Percentiles rank a stretch among this genome's conserved stretches.
Evolutionary conservation across 2,888 invertebrate species (phyloP).

Genomic region (Eristalis pertinax): DNA sequence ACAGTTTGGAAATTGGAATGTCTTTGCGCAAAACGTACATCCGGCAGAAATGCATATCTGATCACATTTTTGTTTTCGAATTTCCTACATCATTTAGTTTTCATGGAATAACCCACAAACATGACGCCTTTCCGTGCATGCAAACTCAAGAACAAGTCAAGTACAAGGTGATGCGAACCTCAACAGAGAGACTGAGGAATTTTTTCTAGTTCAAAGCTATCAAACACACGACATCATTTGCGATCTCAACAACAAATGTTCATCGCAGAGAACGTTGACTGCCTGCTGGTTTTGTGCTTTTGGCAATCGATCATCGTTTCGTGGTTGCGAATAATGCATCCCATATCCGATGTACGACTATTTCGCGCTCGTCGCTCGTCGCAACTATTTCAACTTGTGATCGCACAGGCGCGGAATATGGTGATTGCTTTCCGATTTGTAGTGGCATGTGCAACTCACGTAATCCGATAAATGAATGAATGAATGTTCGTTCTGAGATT

Average conservation of each 20-base stretch:
- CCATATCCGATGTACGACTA: conserved; percentile 2
- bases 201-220: conserved; percentile 23
- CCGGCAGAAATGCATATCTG: neutral
- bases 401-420: neutral
- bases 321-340: conserved; percentile 4
- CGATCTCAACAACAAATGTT: conserved; percentile 28
- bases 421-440: neutral
- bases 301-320: conserved; percentile 31
- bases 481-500: neutral
- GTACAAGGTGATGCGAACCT: neutral
- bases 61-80: neutral
- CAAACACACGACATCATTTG: neutral
- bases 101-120: neutral
- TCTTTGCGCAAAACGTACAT: neutral
- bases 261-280: conserved; percentile 4
- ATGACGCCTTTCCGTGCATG: neutral
- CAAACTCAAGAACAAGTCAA: neutral
- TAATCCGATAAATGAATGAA: neutral
- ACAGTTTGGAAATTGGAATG: neutral
- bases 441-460: neutral
- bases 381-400: conserved; percentile 17
- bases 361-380: neutral
- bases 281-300: conserved; percentile 15
- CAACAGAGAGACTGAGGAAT: neutral
- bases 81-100: neutral